Conservation (phyloP, 1,140 invertebrate genomes). For the Laodelphax striatellus region DNA sequence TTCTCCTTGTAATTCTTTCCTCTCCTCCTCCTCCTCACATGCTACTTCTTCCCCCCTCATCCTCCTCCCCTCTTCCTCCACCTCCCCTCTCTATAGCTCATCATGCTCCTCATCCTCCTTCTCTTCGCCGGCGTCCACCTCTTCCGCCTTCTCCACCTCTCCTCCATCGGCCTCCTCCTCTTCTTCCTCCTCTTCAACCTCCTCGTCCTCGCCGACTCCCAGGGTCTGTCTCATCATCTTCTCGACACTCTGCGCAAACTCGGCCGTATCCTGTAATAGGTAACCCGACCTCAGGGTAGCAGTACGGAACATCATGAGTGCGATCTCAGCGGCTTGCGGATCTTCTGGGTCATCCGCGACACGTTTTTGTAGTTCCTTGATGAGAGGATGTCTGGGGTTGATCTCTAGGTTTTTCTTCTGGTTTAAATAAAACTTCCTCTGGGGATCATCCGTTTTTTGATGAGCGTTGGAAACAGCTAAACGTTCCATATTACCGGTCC, state of each 20-base stretch:
- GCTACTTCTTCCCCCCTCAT: no score
- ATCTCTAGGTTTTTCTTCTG: constrained; percentile 98
- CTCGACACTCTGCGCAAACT: constrained; percentile 81
- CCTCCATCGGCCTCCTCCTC: constrained; percentile 28
- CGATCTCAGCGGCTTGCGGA: constrained; percentile 72
- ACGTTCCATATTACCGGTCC: constrained; percentile 99
- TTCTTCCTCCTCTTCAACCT: constrained; percentile 36
- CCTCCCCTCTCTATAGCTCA: constrained; percentile 28
- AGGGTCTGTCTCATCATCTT: constrained; percentile 70
- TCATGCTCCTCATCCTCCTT: constrained; percentile 31
- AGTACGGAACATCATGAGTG: constrained; percentile 84
- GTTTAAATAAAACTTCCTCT: constrained; percentile 80
- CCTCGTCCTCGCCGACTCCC: constrained; percentile 59
- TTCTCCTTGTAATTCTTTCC: no score
- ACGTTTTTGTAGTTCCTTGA: constrained; percentile 77
- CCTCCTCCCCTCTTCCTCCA: no score
- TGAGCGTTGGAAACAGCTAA: constrained; percentile 93
- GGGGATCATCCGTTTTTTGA: constrained; percentile 88
- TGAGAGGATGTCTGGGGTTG: constrained; percentile 93
- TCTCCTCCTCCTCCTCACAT: no score
- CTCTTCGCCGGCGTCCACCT: constrained; percentile 28
- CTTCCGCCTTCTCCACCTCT: constrained; percentile 21
- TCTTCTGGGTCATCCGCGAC: constrained; percentile 73
- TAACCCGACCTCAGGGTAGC: constrained; percentile 89
- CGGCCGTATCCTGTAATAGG: constrained; percentile 71